Percentiles rank a stretch among this genome's conserved stretches.
These are phyloP conservation scores for Chymomyza caudatula DNA, from an alignment of 2,888 invertebrate species.

Conservation along the genomic window DNA sequence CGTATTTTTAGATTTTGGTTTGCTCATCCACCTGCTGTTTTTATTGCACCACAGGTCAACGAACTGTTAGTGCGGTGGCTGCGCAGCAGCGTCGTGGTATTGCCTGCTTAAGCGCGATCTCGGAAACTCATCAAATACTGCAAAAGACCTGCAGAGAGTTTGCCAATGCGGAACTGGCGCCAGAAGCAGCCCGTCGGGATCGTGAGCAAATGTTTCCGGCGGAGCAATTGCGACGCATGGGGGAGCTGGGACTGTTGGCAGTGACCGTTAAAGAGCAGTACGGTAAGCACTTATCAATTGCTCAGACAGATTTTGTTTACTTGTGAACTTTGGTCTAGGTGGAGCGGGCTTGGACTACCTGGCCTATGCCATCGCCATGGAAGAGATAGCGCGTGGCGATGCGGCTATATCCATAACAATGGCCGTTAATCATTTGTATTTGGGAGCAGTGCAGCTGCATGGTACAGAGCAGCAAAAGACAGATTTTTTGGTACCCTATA, in stretches of 20 bases:
- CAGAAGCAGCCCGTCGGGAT: conserved; percentile 90
- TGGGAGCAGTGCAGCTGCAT: conserved; percentile 88
- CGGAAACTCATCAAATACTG: conserved; percentile 94
- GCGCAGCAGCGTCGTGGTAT: conserved; percentile 79
- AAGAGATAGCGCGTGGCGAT: conserved; percentile 94
- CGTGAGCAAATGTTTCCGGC: conserved; percentile 88
- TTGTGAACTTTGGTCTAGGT: conserved; percentile 73
- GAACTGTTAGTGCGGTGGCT: conserved; percentile 23
- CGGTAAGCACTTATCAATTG: conserved; percentile 79
- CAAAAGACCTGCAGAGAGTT: conserved; percentile 93
- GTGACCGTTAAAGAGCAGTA: conserved; percentile 87
- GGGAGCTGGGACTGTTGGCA: conserved; percentile 92
- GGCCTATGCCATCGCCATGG: conserved; percentile 94
- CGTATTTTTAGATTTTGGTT: not conserved
- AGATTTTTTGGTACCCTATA: conserved; percentile 86
- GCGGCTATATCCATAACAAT: conserved; percentile 94
- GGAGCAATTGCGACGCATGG: conserved; percentile 92
- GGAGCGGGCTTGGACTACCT: conserved; percentile 93
- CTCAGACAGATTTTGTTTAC: not conserved
- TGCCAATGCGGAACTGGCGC: conserved; percentile 92
- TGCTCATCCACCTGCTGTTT: not conserved
- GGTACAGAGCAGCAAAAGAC: conserved; percentile 89
- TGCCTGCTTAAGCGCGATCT: conserved; percentile 84
- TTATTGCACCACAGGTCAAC: conserved; percentile 38
- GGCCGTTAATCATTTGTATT: conserved; percentile 94